Percentiles rank a stretch among this genome's conserved stretches.
phyloP scores from a whole-genome alignment of 2,888 invertebrate genomes.

The Emmelina monodactyla region DNA sequence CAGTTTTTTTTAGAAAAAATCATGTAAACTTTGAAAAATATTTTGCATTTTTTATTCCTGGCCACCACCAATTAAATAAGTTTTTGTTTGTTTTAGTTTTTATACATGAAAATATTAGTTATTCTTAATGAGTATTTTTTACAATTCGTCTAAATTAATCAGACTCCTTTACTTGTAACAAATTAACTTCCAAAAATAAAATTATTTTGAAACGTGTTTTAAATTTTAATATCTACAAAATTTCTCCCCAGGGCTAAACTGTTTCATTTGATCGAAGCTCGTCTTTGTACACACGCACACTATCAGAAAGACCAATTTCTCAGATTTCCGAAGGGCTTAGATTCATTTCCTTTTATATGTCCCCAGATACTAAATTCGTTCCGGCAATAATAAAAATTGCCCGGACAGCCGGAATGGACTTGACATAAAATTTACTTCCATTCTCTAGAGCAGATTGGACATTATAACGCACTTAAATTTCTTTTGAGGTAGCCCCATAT shows the following conservation, averaged over 20 bases:
- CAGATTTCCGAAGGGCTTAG: conserved; percentile 65
- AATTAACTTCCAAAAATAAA: too few relatives aligned
- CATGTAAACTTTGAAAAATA: too few relatives aligned
- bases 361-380: conserved; percentile 64
- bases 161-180: too few relatives aligned
- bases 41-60: too few relatives aligned
- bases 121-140: too few relatives aligned
- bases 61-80: too few relatives aligned
- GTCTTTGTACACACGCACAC: conserved; percentile 58
- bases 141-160: too few relatives aligned
- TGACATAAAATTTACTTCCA: conserved; percentile 46
- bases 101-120: too few relatives aligned
- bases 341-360: conserved; percentile 66
- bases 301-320: conserved; percentile 56
- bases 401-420: conserved; percentile 51
- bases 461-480: conserved; percentile 41
- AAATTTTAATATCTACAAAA: conserved; percentile 23
- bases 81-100: too few relatives aligned
- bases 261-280: conserved; percentile 46
- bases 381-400: conserved; percentile 62
- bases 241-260: conserved; percentile 46
- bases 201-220: conserved; percentile 31
- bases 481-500: too few relatives aligned
- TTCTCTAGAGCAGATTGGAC: conserved; percentile 38
- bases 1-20: too few relatives aligned